Conservation (phyloP, 2,797 vertebrate genomes). For the Enteromius mattozi region DNA sequence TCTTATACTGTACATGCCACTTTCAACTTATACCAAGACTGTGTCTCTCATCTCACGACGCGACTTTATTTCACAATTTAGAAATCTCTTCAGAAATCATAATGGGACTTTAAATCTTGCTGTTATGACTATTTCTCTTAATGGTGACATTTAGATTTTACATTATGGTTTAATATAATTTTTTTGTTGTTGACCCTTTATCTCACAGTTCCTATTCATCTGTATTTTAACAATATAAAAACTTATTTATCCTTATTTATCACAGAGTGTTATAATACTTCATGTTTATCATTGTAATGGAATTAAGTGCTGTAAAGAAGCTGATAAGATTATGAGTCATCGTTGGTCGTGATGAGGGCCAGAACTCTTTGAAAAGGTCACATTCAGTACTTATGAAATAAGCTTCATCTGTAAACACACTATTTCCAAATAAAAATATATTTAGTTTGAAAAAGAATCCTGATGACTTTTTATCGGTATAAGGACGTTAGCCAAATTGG, state of each 20-base stretch:
- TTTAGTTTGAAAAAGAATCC: not conserved
- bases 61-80: not conserved
- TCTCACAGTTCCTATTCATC: not conserved
- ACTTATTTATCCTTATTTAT: not conserved
- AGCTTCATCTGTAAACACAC: not conserved
- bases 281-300: not conserved
- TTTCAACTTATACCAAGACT: too few relatives aligned
- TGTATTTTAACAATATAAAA: too few relatives aligned
- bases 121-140: too few relatives aligned
- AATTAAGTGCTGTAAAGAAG: not conserved
- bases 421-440: not conserved
- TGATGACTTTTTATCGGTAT: slow-evolving; percentile 23
- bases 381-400: not conserved
- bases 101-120: too few relatives aligned
- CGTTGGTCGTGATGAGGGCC: slow-evolving; percentile 5
- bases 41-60: not conserved
- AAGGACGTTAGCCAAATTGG: slow-evolving; percentile 41
- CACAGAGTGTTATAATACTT: not conserved
- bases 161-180: too few relatives aligned
- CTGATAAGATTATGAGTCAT: slow-evolving; percentile 8
- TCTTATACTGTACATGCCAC: too few relatives aligned
- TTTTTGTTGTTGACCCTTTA: not conserved
- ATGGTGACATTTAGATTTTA: too few relatives aligned
- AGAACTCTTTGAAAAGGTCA: not conserved
- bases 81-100: too few relatives aligned